These are phyloP conservation scores for Anableps anableps DNA, from an alignment of 2,797 vertebrate genomes.

Conservation along the genomic window DNA sequence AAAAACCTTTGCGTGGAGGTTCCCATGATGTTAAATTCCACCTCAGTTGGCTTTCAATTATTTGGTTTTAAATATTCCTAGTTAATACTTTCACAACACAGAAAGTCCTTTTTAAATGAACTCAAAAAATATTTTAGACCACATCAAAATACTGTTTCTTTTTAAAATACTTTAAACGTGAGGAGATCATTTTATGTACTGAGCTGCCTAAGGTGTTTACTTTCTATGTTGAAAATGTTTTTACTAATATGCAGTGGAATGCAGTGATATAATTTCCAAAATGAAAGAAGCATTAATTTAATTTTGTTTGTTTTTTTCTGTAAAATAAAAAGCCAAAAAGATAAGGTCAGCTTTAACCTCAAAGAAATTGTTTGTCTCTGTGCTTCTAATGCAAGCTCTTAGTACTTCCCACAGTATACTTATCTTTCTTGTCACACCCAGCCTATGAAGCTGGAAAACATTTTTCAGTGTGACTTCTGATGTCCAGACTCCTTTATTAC, in stretches of 20 bases:
- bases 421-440: background rate
- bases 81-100: no score
- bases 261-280: background rate
- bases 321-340: background rate
- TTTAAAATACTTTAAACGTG: background rate
- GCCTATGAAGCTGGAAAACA: background rate
- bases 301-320: background rate
- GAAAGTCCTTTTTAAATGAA: no score
- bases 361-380: background rate
- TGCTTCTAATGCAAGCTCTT: background rate
- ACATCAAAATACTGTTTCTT: background rate
- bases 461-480: background rate
- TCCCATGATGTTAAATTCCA: background rate
- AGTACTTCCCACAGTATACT: background rate
- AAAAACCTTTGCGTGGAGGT: background rate
- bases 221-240: background rate
- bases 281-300: background rate
- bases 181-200: background rate
- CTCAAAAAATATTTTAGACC: background rate
- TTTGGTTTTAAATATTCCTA: no score
- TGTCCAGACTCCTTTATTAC: constrained; percentile 2
- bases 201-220: background rate
- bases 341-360: background rate
- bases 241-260: background rate
- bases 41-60: background rate